These are phyloP conservation scores for human (Homo sapiens) DNA, from an alignment of 2,113 vertebrate species.

Conservation along the genomic window GRCh38 chr12:12980501-12981000, in stretches of 20 bases:
- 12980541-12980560: not conserved
- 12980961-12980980: fast-evolving
- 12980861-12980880: not conserved
- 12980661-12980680: fast-evolving
- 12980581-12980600: not conserved
- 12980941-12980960: not conserved
- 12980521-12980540: not conserved
- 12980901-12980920: not conserved
- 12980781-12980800: not conserved
- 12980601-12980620: not conserved
- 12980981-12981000: not conserved
- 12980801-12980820: not conserved
- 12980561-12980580: not conserved
- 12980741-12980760: not conserved
- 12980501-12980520: not conserved
- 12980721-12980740: not conserved
- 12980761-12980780: not conserved
- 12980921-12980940: not conserved
- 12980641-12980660: not conserved
- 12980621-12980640: not conserved
- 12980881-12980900: not conserved
- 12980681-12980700: not conserved
- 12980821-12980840: not conserved
- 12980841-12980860: not conserved
- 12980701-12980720: not conserved